Evolutionary conservation across 2,113 vertebrate species (phyloP), one percentile per base, ranked within the genome.

Genomic region (Misgurnus anguillicaudatus): DNA sequence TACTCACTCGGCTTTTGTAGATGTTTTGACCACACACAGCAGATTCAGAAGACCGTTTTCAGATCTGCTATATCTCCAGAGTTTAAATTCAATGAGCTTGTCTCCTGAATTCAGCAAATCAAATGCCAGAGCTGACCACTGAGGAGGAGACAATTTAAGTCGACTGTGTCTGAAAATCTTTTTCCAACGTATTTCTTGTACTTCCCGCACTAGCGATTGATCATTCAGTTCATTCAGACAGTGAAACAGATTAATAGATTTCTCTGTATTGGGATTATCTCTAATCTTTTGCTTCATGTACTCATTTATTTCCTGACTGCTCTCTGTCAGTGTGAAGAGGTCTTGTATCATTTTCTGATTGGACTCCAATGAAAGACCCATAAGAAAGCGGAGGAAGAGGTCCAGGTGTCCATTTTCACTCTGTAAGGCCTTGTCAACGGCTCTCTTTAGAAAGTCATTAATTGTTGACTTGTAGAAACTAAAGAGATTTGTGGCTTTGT

Each of bases 231-330:
- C 24, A 31, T 31, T 31, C 24, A 31, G 24, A 31, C 24, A 31
- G 24, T 31, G 24, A 31, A 31, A 31, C 24, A 31, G 24, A 31
- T 31, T 31, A 3, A 31, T 31, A 3, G 24, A 74, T 48, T 75
- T 75, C 42, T 75, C 72, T 48, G 42, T 7, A 75, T 57, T 45
- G 41, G 6, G n/a, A 47, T 58, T 72, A 9, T 72, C 51, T 5
- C 69, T 72, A 51, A 72, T 72, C 36, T 72, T 72, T 51, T 55
- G 17, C 24, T 72, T 73, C 19, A 73, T 73, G 55, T 73, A 45
- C 38, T 45, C 58, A 41, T 42, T 38, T 42, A 41, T 45, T 58
- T 61, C 16, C n/a, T 73, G n/a, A n/a, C 24, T 45, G 17, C 6
- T 24, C 16, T 41, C 55, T 45, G 39, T 60, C 4, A 31, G 24